These are phyloP conservation scores for Euschistus heros DNA, from an alignment of 1,140 invertebrate species.

Conservation along the genomic window DNA sequence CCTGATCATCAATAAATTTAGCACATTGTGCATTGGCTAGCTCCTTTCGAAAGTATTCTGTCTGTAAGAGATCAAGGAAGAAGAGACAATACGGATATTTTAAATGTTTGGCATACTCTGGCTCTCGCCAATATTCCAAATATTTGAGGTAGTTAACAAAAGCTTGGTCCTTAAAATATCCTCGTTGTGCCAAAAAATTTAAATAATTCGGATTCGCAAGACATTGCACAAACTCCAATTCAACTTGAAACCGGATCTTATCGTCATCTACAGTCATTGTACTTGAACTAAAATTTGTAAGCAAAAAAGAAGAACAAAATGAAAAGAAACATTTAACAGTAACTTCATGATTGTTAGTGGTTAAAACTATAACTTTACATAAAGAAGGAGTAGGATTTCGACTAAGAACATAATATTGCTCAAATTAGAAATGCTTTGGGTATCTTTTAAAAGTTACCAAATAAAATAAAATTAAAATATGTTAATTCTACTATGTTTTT, in stretches of 20 bases:
- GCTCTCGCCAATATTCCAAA: conserved; percentile 94
- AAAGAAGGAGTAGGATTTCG: no score
- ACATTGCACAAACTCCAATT: conserved; percentile 98
- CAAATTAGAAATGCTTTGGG: no score
- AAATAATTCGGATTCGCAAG: conserved; percentile 97
- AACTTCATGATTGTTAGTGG: no score
- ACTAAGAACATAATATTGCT: no score
- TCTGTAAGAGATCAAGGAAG: conserved; percentile 93
- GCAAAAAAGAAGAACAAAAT: no score
- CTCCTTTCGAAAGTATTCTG: conserved; percentile 93
- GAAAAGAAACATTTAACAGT: no score
- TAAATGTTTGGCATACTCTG: conserved; percentile 91
- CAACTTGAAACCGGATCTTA: conserved; percentile 77
- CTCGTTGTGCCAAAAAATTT: conserved; percentile 94
- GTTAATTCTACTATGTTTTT: no score
- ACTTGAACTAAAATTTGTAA: no score
- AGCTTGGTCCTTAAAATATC: conserved; percentile 85
- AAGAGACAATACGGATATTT: conserved; percentile 94
- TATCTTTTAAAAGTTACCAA: no score
- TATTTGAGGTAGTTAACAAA: conserved; percentile 97
- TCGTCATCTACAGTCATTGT: conserved; percentile 8
- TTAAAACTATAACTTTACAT: no score
- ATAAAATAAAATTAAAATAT: no score
- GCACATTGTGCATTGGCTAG: conserved; percentile 88
- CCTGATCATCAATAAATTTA: conserved; percentile 98